Percentiles rank a stretch among this genome's conserved stretches.
Evolutionary conservation across 2,888 invertebrate genomes (phyloP).

Genomic region (Dynastes grantii): DNA sequence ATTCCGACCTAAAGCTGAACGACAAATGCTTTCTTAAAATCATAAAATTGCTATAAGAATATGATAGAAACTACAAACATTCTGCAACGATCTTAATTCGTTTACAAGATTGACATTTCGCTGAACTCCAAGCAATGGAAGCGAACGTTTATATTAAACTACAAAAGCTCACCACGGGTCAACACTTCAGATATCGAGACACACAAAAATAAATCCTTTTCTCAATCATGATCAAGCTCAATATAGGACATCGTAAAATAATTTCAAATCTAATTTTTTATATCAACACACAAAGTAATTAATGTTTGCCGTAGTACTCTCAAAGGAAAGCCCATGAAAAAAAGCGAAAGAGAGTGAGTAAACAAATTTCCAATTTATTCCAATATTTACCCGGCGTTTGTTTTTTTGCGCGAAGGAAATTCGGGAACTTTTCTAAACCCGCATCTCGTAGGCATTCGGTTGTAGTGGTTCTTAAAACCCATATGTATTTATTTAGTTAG

Average conservation of each 20-base stretch:
- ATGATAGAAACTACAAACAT: too few species aligned
- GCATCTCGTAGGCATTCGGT: neutral
- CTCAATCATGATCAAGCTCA: neutral
- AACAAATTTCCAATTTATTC: conserved; percentile 36
- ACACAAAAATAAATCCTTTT: too few species aligned
- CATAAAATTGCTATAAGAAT: too few species aligned
- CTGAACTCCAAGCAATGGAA: too few species aligned
- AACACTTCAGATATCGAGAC: too few species aligned
- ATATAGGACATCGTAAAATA: conserved; percentile 3
- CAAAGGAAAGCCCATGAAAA: conserved; percentile 10
- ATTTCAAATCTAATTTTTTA: conserved; percentile 17
- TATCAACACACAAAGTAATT: conserved; percentile 5
- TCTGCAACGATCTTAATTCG: too few species aligned
- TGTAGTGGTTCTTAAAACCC: neutral
- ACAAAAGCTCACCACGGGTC: too few species aligned
- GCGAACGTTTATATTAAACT: too few species aligned
- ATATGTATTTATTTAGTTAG: conserved; percentile 31
- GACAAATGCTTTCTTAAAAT: too few species aligned
- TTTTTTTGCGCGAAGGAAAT: conserved; percentile 12
- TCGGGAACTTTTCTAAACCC: conserved; percentile 16
- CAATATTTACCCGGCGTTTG: conserved; percentile 20
- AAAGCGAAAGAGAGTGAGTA: conserved; percentile 7
- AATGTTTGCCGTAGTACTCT: conserved; percentile 13
- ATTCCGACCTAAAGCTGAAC: too few species aligned
- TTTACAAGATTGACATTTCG: too few species aligned